A percentile compares a stretch with the other conserved stretches of the same genome.
Conservation (phyloP, 1,140 invertebrate species). For the Druon quercuslanigerum region DNA sequence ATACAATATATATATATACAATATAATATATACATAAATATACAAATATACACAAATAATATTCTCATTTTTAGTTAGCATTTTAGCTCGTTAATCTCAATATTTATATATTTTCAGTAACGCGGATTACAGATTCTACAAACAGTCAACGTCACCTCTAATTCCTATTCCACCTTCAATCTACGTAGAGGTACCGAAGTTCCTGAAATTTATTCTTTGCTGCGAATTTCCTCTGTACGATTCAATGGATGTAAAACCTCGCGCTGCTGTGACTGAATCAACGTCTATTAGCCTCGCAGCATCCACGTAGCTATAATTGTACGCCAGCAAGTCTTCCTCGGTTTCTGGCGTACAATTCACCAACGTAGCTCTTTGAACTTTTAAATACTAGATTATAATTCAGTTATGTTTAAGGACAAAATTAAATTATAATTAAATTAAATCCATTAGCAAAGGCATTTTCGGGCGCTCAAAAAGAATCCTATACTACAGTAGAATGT, state of each 20-base stretch:
- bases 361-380: too few species aligned
- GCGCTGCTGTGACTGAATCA: conserved; percentile 83
- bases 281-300: conserved; percentile 84
- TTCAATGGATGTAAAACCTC: conserved; percentile 81
- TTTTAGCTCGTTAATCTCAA: not conserved
- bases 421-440: too few species aligned
- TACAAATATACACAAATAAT: too few species aligned
- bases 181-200: conserved; percentile 88
- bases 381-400: too few species aligned
- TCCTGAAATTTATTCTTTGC: conserved; percentile 88
- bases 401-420: too few species aligned
- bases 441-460: too few species aligned
- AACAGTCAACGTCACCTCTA: conserved; percentile 89
- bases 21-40: too few species aligned
- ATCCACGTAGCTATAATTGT: conserved; percentile 85
- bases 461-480: too few species aligned
- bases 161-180: conserved; percentile 90
- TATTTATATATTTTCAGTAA: conserved; percentile 77
- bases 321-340: conserved; percentile 68
- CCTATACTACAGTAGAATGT: too few species aligned
- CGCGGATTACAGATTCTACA: conserved; percentile 90
- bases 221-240: conserved; percentile 93
- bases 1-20: too few species aligned
- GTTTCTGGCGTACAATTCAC: conserved; percentile 52
- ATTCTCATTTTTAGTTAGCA: too few species aligned